Evolutionary conservation across 2,888 invertebrate species (phyloP), one percentile per base, ranked within the genome.

Genomic region (Aethes cnicana): DNA sequence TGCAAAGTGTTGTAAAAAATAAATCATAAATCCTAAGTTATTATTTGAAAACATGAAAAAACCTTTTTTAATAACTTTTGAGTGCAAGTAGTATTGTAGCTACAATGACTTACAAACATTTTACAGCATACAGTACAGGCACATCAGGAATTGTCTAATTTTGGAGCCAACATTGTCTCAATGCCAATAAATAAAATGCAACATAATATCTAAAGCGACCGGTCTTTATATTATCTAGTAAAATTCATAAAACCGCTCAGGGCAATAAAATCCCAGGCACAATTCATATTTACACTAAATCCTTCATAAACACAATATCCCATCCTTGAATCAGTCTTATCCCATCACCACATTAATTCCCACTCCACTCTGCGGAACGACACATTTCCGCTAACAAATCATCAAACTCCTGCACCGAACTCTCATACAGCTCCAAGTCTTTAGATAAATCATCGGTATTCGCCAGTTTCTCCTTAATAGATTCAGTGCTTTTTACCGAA

Each of bases 351-450:
- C 41, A n/a, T 57, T 64, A 84, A 58, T 83, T 84, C 53, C 83
- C 87, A 63, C 91, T 91, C 82, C 92, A 92, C 66, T 93, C 92
- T 0, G 93, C 92, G 33, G 91, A 91, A 63, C 92, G 88, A 76
- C 92, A 93, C 74, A 95, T 90, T 37, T 94, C 93, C 39, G 93
- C 92, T 25, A 96, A 84, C 68, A 96, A 91, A 57, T 94, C 93
- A 69, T 96, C 95, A 81, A 95, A 95, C 62, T 94, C 94, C 50
- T 92, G 84, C 69, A 94, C 90, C 57, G 93, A 94, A 32, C 92
- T 93, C 79, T 96, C 96, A 72, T 95, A 95, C 39, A 91, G 85
- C 59, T 93, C 93, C 55, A 96, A 78, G 70, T 95, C 95, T 69
- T 93, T 91, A 0, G 93, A 92, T 44, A 96, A 88, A 59, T 93